Base-by-base conservation (phyloP, 2,888 invertebrate species). In the Pomacea canaliculata region DNA sequence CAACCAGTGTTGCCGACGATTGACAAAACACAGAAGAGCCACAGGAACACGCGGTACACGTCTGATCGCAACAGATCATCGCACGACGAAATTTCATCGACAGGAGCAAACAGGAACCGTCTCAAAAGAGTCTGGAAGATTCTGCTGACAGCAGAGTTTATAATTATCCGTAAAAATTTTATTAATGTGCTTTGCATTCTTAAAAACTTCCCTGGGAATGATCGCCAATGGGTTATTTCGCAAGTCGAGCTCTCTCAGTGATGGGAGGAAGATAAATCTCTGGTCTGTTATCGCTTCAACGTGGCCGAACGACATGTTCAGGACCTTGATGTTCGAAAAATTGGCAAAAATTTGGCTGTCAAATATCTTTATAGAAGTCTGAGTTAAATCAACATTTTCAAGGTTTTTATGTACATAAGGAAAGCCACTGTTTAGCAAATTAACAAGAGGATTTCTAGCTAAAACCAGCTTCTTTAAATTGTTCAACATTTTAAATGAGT, bases 61-160 rank as follows among this genome's bases (percentile, higher is more conserved):
- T 51, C 2, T 7, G 76, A 62, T 18, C 70, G 62, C 18, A 76
- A 63, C 8, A 79, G 65, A 49, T 79, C 76, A 7, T 69, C 73
- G 70, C 78, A 79, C 10, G 78, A 79, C 16, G 76, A 76, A 37
- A 79, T 62, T 46, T 79, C 71, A 27, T 67, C 71, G 16, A 59
- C 51, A 9, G 73, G 59, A 8, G 70, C 73, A 60, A 19, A 62
- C 76, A 76, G 7, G 59, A 27, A 16, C 67, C 51, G 60, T 37
- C 51, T 73, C 63, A 18, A 76, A 60, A 19, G 71, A 56, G 27
- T 59, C 60, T 0, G 78, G 78, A 9, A 76, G 73, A 18, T 66
- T 71, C 9, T 73, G 37, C 46, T 49, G 62, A 65, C 78, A 79
- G 37, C 78, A 79, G 49, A 79, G 65, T 7, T 69, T 70, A 23